Evolutionary conservation across 2,797 vertebrate species (phyloP).

Genomic region (Microtus californicus): DNA sequence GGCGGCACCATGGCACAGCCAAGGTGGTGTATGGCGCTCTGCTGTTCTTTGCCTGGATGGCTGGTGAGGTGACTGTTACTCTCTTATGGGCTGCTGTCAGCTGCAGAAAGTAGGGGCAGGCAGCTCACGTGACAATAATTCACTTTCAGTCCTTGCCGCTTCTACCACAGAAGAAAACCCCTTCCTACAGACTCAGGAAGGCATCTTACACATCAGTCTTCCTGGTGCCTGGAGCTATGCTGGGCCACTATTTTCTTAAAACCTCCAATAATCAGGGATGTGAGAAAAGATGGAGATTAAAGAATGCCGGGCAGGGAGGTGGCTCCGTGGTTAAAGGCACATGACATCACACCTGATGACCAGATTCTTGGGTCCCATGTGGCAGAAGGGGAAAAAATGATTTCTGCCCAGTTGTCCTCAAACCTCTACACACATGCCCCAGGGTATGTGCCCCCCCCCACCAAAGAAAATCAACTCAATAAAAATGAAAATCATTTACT

Average conservation of each 20-base stretch:
- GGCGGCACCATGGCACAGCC: no score
- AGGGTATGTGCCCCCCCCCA: not conserved
- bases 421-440: not conserved
- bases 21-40: not conserved
- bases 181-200: not conserved
- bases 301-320: not conserved
- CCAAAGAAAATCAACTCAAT: not conserved
- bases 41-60: not conserved
- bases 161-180: not conserved
- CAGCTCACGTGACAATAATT: not conserved
- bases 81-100: not conserved
- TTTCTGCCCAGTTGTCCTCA: not conserved
- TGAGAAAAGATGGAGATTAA: not conserved
- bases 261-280: not conserved
- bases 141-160: not conserved
- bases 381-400: not conserved
- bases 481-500: not conserved
- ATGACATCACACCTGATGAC: not conserved
- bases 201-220: not conserved
- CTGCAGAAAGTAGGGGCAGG: not conserved
- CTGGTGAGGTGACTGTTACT: not conserved
- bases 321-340: not conserved
- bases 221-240: not conserved
- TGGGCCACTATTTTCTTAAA: not conserved
- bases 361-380: not conserved